Evolutionary conservation across 2,888 invertebrate genomes (phyloP).

Genomic region (Nomada ruficornis): DNA sequence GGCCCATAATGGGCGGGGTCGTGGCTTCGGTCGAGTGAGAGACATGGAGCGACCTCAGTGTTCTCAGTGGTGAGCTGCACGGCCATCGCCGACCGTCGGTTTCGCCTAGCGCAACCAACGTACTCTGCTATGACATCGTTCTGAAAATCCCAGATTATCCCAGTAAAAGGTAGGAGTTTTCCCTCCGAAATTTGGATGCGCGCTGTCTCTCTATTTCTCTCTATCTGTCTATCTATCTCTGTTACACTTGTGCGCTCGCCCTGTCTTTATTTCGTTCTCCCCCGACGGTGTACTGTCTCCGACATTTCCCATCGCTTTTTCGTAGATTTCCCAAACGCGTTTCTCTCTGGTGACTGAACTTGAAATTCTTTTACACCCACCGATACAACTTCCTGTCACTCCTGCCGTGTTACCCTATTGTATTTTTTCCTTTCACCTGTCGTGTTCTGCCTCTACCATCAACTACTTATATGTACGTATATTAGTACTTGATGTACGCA

Average conservation of each 20-base stretch:
- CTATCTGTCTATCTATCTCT: constrained; percentile 46
- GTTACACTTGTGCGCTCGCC: constrained; percentile 36
- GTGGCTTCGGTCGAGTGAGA: constrained; percentile 65
- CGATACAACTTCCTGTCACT: neutral
- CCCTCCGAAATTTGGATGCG: constrained; percentile 69
- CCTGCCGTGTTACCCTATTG: neutral
- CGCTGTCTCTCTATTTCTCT: constrained; percentile 43
- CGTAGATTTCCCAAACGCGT: constrained; percentile 34
- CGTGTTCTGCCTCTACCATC: constrained; percentile 9
- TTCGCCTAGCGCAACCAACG: constrained; percentile 67
- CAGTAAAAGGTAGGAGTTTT: constrained; percentile 75
- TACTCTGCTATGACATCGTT: constrained; percentile 77
- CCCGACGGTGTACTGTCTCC: constrained; percentile 43
- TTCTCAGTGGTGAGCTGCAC: constrained; percentile 74
- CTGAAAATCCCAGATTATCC: constrained; percentile 76
- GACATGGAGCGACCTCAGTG: constrained; percentile 79
- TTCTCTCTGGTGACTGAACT: constrained; percentile 36
- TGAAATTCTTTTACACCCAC: constrained; percentile 18
- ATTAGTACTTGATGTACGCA: constrained; percentile 25
- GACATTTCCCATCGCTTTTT: constrained; percentile 49
- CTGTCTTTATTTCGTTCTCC: constrained; percentile 44
- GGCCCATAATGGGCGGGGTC: constrained; percentile 68
- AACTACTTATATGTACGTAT: too few species aligned
- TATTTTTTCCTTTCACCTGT: constrained; percentile 17
- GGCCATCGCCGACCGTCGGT: constrained; percentile 75